Evolutionary conservation across 2,888 invertebrate species (phyloP).

Genomic region (Plebejus argus): DNA sequence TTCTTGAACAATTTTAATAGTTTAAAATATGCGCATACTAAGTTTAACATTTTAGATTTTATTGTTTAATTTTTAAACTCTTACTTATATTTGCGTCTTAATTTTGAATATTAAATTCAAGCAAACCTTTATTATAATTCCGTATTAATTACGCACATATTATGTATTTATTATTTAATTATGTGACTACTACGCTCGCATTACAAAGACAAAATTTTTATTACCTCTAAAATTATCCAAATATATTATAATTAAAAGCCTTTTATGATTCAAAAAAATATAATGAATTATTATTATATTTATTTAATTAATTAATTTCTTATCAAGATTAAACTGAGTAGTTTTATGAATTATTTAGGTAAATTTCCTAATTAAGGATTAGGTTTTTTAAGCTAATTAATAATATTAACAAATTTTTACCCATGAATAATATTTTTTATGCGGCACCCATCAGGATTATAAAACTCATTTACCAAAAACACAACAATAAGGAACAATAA

Average conservation of each 20-base stretch:
- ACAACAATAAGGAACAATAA: too few relatives aligned
- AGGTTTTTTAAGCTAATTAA: neutral
- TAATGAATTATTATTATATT: neutral
- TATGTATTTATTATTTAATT: neutral
- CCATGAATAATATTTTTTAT: too few relatives aligned
- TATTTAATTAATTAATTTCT: slow-evolving; percentile 1
- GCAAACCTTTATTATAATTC: neutral
- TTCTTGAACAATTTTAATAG: too few relatives aligned
- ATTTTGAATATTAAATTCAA: neutral
- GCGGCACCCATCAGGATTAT: too few relatives aligned
- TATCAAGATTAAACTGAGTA: neutral
- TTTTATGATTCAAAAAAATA: neutral
- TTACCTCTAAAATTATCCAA: neutral
- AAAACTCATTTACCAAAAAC: too few relatives aligned
- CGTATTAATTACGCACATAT: neutral
- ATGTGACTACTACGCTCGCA: slow-evolving; percentile 7
- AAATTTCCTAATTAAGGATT: neutral
- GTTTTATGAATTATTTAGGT: neutral
- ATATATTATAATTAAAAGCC: slow-evolving; percentile 19
- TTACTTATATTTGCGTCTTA: neutral
- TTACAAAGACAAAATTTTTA: slow-evolving; percentile 7
- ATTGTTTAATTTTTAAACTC: neutral
- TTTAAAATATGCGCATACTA: too few relatives aligned
- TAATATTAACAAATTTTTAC: too few relatives aligned
- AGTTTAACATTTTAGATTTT: neutral